These are phyloP conservation scores for Jordanella pulchra DNA, from an alignment of 2,797 vertebrate species.

Conservation along the genomic window DNA sequence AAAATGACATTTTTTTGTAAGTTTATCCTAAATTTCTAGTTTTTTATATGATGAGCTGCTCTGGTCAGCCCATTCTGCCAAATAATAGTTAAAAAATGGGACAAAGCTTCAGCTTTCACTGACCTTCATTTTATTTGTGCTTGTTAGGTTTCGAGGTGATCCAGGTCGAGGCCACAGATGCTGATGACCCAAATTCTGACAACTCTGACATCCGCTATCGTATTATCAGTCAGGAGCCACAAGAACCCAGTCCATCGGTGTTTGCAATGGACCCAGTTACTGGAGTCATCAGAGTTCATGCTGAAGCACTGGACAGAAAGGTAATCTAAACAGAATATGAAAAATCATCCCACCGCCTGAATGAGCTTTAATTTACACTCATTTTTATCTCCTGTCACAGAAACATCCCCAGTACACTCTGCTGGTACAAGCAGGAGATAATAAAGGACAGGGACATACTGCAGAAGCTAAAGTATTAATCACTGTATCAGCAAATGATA, in stretches of 20 bases:
- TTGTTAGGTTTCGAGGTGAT: slow-evolving; percentile 86
- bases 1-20: too few species aligned
- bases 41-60: too few species aligned
- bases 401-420: slow-evolving; percentile 1
- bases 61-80: too few species aligned
- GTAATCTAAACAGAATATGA: not conserved
- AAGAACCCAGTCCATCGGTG: not conserved
- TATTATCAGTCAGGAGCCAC: slow-evolving; percentile 57
- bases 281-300: slow-evolving; percentile 68
- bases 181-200: slow-evolving; percentile 62
- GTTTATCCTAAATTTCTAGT: too few species aligned
- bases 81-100: too few species aligned
- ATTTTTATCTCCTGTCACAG: not conserved
- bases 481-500: not conserved
- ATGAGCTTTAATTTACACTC: too few species aligned
- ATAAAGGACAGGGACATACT: not conserved
- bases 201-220: slow-evolving; percentile 81
- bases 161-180: slow-evolving; percentile 81
- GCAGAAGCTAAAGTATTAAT: not conserved
- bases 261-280: slow-evolving; percentile 68
- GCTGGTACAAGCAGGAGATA: not conserved
- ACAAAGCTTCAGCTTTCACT: too few species aligned
- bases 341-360: too few species aligned
- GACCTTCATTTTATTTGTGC: too few species aligned
- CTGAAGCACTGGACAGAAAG: accelerated